phyloP scores from a whole-genome alignment of 2,888 invertebrate species.

The Catonia carolina region DNA sequence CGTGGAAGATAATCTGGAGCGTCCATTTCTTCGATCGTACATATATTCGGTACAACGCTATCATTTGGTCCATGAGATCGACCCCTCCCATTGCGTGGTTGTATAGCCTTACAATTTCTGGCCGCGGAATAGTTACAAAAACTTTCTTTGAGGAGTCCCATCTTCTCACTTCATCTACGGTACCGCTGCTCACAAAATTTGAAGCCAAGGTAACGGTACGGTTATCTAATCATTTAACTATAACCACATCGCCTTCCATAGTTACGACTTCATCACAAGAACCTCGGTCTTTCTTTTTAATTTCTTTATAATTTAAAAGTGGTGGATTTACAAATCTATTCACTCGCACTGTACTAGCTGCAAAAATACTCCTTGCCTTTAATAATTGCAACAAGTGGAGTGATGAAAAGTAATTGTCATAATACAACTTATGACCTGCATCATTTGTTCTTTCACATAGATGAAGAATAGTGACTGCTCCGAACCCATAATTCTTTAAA shows the following conservation, averaged over 20 bases:
- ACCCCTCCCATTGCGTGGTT: conserved; percentile 24
- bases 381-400: conserved; percentile 5
- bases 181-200: conserved; percentile 23
- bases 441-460: not conserved
- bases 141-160: conserved; percentile 20
- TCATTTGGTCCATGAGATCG: conserved; percentile 20
- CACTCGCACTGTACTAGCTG: not conserved
- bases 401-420: conserved; percentile 20
- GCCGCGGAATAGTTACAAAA: conserved; percentile 12
- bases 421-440: conserved; percentile 7
- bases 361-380: not conserved
- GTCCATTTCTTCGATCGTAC: conserved; percentile 27
- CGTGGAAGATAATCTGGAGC: conserved; percentile 26
- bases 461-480: conserved; percentile 13
- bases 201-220: conserved; percentile 22
- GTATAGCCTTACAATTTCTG: conserved; percentile 18
- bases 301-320: conserved; percentile 4
- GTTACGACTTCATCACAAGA: conserved; percentile 15
- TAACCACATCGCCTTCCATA: conserved; percentile 8
- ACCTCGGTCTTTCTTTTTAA: conserved; percentile 19
- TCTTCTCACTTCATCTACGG: conserved; percentile 18
- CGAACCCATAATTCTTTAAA: conserved; percentile 12
- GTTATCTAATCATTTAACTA: conserved; percentile 25
- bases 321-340: conserved; percentile 16
- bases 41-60: conserved; percentile 16